These are phyloP conservation scores for Condylura cristata DNA, from an alignment of 2,113 vertebrate genomes.

Conservation along the genomic window DNA sequence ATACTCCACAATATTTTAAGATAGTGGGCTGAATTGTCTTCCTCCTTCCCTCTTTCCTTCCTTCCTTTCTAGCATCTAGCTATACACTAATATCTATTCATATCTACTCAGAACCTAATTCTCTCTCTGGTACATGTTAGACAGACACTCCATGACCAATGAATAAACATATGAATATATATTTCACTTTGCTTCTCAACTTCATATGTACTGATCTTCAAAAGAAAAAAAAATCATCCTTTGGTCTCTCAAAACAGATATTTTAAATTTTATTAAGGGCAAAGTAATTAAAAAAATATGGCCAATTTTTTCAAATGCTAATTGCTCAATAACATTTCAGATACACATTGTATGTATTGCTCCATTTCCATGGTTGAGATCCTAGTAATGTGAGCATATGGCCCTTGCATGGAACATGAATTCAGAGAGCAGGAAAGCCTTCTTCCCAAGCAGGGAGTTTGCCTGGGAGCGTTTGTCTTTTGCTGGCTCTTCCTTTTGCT, in stretches of 20 bases:
- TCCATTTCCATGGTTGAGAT: background rate
- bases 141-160: background rate
- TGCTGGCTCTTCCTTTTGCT: background rate
- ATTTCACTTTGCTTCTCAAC: background rate
- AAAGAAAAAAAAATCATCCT: background rate
- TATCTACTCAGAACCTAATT: background rate
- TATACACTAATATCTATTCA: no score
- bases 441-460: background rate
- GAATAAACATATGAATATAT: background rate
- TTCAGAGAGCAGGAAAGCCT: background rate
- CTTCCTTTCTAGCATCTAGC: no score
- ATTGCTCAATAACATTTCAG: background rate
- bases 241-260: background rate
- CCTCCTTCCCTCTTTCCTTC: no score
- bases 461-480: background rate
- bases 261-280: background rate
- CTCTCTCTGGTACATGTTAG: background rate
- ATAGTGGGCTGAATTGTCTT: background rate
- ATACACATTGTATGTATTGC: background rate
- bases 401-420: background rate
- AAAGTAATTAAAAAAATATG: background rate
- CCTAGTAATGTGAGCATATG: background rate
- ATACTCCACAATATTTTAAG: background rate
- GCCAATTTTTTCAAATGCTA: background rate
- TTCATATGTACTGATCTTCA: background rate